Percentiles rank a stretch among this genome's conserved stretches.
Conservation (phyloP, 2,113 vertebrate species). For the Odocoileus hemionus region DNA sequence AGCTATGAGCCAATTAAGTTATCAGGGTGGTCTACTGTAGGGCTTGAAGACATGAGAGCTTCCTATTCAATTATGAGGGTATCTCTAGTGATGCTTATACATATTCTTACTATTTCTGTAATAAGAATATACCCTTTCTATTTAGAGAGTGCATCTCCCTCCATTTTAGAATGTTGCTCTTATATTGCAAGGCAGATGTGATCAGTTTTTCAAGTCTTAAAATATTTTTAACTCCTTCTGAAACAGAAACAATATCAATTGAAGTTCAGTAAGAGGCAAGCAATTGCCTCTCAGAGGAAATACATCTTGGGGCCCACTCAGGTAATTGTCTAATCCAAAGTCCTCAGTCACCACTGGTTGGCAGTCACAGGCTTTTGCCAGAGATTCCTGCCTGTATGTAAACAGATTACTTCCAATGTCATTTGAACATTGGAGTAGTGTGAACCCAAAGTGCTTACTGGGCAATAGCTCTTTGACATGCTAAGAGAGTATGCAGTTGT, state of each 20-base stretch:
- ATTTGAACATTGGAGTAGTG: fast-evolving
- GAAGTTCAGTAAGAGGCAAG: not conserved
- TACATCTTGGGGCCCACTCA: not conserved
- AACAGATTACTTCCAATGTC: not conserved
- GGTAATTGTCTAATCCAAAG: not conserved
- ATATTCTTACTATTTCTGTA: not conserved
- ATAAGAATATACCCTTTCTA: not conserved
- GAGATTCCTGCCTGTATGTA: not conserved
- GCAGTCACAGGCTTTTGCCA: not conserved
- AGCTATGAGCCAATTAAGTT: not conserved
- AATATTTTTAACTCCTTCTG: not conserved
- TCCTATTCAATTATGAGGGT: not conserved
- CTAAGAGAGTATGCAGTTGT: not conserved
- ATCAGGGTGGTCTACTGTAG: not conserved
- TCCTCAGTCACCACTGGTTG: not conserved
- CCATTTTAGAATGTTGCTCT: not conserved
- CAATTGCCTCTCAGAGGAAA: not conserved
- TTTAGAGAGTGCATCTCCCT: not conserved
- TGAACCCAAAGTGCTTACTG: not conserved
- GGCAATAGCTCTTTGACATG: not conserved
- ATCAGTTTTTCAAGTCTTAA: not conserved
- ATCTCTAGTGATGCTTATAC: not conserved
- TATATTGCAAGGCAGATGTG: not conserved
- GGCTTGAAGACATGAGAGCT: not conserved
- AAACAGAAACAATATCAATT: not conserved